Conservation (phyloP, 2,113 vertebrate genomes). For the Emydura subglobosa region DNA sequence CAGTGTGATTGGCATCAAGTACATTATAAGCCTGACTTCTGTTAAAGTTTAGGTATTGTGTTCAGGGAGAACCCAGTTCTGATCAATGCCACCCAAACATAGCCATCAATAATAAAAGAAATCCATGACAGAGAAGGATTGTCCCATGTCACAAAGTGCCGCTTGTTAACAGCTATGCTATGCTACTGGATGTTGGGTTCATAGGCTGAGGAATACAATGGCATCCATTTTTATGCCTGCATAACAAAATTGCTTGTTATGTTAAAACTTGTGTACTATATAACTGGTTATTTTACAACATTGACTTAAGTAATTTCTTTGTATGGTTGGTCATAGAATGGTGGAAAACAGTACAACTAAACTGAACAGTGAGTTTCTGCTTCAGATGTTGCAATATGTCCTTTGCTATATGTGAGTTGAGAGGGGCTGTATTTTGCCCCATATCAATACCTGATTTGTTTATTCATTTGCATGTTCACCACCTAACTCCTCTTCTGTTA, state of each 20-base stretch:
- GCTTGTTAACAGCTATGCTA: conserved; percentile 37
- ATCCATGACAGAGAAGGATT: conserved; percentile 20
- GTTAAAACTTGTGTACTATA: conserved; percentile 15
- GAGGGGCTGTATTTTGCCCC: neutral
- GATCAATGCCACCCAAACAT: conserved; percentile 3
- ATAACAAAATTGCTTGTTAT: conserved; percentile 29
- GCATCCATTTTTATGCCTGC: conserved; percentile 21
- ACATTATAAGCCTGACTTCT: neutral
- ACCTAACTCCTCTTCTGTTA: neutral
- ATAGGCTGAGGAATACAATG: conserved; percentile 31
- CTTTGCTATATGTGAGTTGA: neutral
- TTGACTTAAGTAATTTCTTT: conserved; percentile 6
- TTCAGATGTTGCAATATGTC: neutral
- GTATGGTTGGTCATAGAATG: neutral
- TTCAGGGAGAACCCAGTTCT: conserved; percentile 10
- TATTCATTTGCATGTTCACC: neutral
- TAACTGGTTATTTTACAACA: conserved; percentile 26
- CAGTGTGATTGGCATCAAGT: neutral
- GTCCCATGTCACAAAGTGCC: neutral
- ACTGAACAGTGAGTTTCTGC: neutral
- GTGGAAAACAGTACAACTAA: conserved; percentile 14
- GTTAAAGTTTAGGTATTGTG: neutral
- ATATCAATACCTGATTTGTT: neutral
- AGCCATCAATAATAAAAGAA: conserved; percentile 25
- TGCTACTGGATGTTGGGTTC: conserved; percentile 21